These are phyloP conservation scores for Chrysochloris asiatica DNA, from an alignment of 2,113 vertebrate species.

Conservation along the genomic window DNA sequence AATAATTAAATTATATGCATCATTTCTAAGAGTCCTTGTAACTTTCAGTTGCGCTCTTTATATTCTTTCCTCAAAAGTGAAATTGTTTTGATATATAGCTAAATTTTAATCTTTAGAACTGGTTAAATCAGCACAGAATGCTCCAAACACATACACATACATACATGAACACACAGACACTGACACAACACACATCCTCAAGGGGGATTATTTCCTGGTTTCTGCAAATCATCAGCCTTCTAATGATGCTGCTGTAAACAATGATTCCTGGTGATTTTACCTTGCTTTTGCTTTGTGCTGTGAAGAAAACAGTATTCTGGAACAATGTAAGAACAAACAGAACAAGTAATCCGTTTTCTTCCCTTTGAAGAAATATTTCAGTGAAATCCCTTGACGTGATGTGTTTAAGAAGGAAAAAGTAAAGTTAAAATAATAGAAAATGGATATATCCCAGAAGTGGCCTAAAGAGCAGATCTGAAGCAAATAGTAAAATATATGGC, in stretches of 20 bases:
- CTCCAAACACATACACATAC: neutral
- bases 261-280: neutral
- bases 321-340: neutral
- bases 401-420: slow-evolving; percentile 1
- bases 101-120: neutral
- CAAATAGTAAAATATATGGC: neutral
- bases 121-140: neutral
- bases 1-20: neutral
- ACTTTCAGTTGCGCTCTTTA: slow-evolving; percentile 31
- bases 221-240: neutral
- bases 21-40: neutral
- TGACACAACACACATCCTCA: neutral
- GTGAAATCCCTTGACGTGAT: neutral
- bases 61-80: neutral
- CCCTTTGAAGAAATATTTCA: slow-evolving; percentile 27
- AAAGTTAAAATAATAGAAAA: slow-evolving; percentile 27
- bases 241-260: neutral
- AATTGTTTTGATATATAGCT: slow-evolving; percentile 28
- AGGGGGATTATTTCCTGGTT: neutral
- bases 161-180: neutral
- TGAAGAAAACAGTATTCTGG: neutral
- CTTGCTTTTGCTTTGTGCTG: neutral
- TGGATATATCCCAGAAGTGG: neutral
- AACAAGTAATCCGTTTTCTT: neutral
- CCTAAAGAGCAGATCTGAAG: neutral